Conservation (phyloP, 2,888 invertebrate genomes). For the Eurytoma californica region DNA sequence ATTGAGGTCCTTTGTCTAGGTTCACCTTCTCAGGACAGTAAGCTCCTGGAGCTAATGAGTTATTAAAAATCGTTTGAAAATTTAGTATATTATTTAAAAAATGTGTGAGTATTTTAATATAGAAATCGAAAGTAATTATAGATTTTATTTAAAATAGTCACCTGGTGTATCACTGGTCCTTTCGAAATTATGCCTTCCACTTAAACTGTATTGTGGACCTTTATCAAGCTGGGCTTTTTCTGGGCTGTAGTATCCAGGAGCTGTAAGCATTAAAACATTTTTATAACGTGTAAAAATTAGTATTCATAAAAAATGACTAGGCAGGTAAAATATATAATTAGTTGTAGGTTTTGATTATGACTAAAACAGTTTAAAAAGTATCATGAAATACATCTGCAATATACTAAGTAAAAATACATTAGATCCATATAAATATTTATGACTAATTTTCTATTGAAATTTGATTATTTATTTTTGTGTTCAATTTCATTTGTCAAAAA, state of each 20-base stretch:
- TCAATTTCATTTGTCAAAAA: too few relatives aligned
- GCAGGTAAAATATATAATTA: not conserved
- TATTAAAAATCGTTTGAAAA: not conserved
- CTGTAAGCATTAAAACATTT: conserved; percentile 76
- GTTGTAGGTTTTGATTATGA: not conserved
- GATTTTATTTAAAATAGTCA: conserved; percentile 20
- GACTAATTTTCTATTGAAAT: too few relatives aligned
- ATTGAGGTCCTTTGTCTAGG: conserved; percentile 79
- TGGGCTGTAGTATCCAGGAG: conserved; percentile 67
- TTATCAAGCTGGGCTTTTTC: conserved; percentile 72
- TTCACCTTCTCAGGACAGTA: conserved; percentile 78
- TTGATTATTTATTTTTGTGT: too few relatives aligned
- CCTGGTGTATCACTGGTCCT: conserved; percentile 61
- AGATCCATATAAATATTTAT: too few relatives aligned
- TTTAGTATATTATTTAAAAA: not conserved
- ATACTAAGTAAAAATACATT: too few relatives aligned
- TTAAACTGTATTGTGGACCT: conserved; percentile 63
- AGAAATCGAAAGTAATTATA: not conserved
- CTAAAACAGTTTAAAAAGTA: too few relatives aligned
- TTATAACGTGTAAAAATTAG: not conserved
- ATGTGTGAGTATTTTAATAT: not conserved
- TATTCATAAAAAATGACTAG: not conserved
- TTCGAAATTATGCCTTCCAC: conserved; percentile 59
- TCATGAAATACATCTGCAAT: too few relatives aligned
- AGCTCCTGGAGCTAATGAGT: conserved; percentile 74